phyloP scores from a whole-genome alignment of 2,888 invertebrate species.

The Falcaria lacertinaria region DNA sequence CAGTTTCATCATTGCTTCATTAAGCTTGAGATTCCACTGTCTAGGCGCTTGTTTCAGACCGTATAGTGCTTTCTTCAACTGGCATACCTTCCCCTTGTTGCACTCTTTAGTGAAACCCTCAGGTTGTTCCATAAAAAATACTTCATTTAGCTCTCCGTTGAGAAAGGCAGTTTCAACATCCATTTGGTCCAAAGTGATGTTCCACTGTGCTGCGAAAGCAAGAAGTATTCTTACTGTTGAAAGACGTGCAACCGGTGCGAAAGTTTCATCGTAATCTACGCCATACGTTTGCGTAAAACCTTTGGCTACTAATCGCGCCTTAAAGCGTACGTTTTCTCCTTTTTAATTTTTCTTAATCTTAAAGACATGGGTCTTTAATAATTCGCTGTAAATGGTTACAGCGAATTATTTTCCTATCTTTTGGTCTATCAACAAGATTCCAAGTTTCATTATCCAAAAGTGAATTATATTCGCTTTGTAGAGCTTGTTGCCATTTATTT shows the following conservation, averaged over 20 bases:
- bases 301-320: conserved; percentile 1
- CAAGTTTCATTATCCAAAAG: neutral
- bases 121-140: conserved; percentile 2
- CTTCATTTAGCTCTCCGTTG: conserved; percentile 3
- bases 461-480: neutral
- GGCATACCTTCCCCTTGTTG: neutral
- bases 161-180: conserved; percentile 5
- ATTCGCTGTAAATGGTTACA: too few relatives aligned
- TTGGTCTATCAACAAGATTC: neutral
- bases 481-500: neutral
- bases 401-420: neutral
- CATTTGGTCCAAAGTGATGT: neutral
- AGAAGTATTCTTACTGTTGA: neutral
- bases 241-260: conserved; percentile 1
- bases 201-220: neutral
- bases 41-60: neutral
- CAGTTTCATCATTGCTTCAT: neutral
- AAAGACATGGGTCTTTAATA: neutral
- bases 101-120: neutral
- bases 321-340: neutral
- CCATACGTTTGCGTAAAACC: conserved; percentile 2
- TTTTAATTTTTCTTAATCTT: neutral
- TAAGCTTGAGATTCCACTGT: neutral
- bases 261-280: conserved; percentile 4
- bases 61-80: neutral